A percentile compares a stretch with the other conserved stretches of the same genome.
Evolutionary conservation across 1,140 invertebrate species (phyloP).

Genomic region (Aphelenchoides besseyi): DNA sequence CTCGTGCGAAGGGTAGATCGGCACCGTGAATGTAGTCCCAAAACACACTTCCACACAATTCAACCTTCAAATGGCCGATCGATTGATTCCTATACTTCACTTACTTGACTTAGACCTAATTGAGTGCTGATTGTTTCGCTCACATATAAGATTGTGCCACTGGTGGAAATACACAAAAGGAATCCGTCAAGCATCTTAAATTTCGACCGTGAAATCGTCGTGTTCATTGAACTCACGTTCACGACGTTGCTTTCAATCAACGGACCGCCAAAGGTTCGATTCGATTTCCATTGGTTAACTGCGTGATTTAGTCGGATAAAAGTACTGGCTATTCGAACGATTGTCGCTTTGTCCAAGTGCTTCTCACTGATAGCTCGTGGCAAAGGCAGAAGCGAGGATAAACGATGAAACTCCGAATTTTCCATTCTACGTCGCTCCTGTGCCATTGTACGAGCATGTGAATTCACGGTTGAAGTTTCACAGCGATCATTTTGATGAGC

Average conservation of each 20-base stretch:
- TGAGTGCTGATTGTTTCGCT: conserved; percentile 32
- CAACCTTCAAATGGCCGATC: conserved; percentile 16
- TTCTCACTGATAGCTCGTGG: conserved; percentile 17
- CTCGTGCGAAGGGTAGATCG: not conserved
- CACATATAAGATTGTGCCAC: conserved; percentile 24
- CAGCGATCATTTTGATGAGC: no score
- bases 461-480: no score
- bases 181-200: conserved; percentile 25
- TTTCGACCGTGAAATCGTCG: no score
- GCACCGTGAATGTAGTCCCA: conserved; percentile 19
- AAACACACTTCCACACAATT: conserved; percentile 21
- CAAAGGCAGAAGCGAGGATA: conserved; percentile 22
- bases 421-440: conserved; percentile 24
- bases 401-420: conserved; percentile 19
- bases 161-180: conserved; percentile 9
- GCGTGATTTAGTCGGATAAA: conserved; percentile 23
- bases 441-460: conserved; percentile 19
- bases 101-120: conserved; percentile 21
- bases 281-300: not conserved
- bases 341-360: conserved; percentile 28
- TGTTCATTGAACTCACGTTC: no score
- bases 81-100: no score
- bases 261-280: not conserved
- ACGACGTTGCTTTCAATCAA: conserved; percentile 11
- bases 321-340: conserved; percentile 20